These are phyloP conservation scores for Myotis davidii DNA, from an alignment of 2,113 vertebrate species.

Conservation along the genomic window DNA sequence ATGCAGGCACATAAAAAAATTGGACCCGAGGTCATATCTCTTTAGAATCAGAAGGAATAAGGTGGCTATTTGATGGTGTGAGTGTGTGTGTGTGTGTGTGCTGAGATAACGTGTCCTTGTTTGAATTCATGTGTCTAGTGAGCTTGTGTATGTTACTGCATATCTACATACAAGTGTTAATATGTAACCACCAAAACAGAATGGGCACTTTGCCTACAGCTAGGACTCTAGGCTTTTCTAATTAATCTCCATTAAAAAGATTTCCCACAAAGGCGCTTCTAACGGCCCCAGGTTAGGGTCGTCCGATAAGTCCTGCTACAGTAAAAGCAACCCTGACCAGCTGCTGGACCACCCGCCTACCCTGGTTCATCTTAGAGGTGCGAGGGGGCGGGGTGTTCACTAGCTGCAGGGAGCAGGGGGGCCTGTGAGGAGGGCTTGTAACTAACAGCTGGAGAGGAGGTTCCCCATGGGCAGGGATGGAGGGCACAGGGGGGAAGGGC, in stretches of 20 bases:
- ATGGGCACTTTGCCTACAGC: not conserved
- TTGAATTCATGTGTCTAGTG: not conserved
- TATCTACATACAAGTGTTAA: not conserved
- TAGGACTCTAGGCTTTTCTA: conserved; percentile 52
- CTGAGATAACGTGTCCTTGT: fast-evolving
- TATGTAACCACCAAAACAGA: not conserved
- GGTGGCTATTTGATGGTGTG: not conserved
- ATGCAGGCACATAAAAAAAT: not conserved
- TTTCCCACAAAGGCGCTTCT: conserved; percentile 58
- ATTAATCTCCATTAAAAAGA: conserved; percentile 78
- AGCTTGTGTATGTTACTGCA: not conserved
- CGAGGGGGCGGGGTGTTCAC: conserved; percentile 72
- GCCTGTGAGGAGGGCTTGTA: conserved; percentile 49
- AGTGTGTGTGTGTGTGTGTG: no score
- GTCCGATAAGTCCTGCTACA: conserved; percentile 62
- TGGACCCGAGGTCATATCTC: not conserved
- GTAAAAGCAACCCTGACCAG: conserved; percentile 49
- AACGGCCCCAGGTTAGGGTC: conserved; percentile 56
- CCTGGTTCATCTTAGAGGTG: not conserved
- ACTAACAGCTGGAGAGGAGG: conserved; percentile 54
- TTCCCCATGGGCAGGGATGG: not conserved
- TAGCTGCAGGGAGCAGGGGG: conserved; percentile 49
- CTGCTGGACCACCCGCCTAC: conserved; percentile 59
- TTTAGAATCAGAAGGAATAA: not conserved
- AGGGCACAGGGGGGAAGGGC: not conserved